Evolutionary conservation across 2,113 vertebrate species (phyloP), one percentile per base, ranked within the genome.

Genomic region (Mola mola): DNA sequence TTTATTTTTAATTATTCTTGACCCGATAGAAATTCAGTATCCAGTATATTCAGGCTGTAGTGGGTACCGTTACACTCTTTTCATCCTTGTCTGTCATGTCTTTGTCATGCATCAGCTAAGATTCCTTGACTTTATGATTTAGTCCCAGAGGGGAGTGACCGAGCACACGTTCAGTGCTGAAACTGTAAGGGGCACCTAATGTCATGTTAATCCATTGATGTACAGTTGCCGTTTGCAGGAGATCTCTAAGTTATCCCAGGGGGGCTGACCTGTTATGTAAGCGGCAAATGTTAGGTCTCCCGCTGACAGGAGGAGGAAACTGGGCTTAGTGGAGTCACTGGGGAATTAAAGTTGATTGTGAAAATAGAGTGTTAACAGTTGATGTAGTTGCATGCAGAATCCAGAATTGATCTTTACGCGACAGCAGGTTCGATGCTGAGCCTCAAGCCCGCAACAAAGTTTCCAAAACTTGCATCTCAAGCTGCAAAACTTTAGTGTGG

Each of bases 211-310:
- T 88, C 83, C 87, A 84, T 89, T 72, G 79, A 70, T 12, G 52
- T 84, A 67, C 58, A 58, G 72, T 72, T 57, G 72, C 70, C 66
- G 66, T 87, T 75, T 73, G 59, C 64, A 79, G 69, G 49, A 72
- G 50, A 65, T 73, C 71, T 42, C 16, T 24, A 55, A 47, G 40
- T 58, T 52, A 51, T 47, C 84, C 82, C 66, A 42, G 6, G 2
- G 64, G 47, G 78, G 46, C 42, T 42, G 63, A 68, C 74, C 76
- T 72, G 66, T 55, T 65, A 72, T 75, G 43, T 66, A 69, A 66
- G 50, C 58, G 73, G 71, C 74, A 88, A 87, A 88, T 87, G 80
- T 78, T 86, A 83, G 50, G 75, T 81, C 80, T 80, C 75, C 76
- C 60, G 68, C 79, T 79, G 70, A 73, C 72, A 61, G 51, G 44